phyloP scores from a whole-genome alignment of 2,797 vertebrate genomes.

The Pteronotus mesoamericanus region DNA sequence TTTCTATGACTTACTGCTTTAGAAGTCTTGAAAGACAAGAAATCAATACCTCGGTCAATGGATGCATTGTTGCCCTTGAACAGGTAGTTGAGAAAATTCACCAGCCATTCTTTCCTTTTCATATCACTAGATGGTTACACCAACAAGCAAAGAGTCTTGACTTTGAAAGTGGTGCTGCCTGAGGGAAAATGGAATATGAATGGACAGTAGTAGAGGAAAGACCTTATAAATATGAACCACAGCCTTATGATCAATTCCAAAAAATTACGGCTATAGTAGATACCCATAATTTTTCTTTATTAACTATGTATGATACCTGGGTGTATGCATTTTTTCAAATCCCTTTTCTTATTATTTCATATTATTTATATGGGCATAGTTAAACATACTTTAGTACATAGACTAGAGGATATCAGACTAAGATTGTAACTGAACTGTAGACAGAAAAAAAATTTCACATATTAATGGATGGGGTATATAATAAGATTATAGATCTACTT shows the following conservation, averaged over 20 bases:
- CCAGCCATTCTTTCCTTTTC: background rate
- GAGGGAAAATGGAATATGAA: background rate
- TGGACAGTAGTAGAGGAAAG: background rate
- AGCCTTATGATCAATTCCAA: background rate
- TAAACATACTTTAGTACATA: background rate
- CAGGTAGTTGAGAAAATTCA: background rate
- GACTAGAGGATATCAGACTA: background rate
- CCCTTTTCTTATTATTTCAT: background rate
- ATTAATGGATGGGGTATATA: background rate
- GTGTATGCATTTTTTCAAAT: background rate
- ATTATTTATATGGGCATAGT: background rate
- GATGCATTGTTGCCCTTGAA: background rate
- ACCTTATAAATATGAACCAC: background rate
- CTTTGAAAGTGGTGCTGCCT: background rate
- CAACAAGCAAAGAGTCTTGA: background rate
- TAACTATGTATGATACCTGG: background rate
- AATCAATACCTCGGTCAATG: background rate
- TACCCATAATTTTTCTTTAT: background rate
- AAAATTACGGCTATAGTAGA: background rate
- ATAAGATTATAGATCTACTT: background rate
- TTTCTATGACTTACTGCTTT: background rate
- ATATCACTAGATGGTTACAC: background rate
- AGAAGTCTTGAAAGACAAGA: background rate
- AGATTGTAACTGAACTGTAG: background rate
- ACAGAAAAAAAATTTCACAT: background rate